These are phyloP conservation scores for Stictonetta naevosa DNA, from an alignment of 2,113 vertebrate genomes.

Conservation along the genomic window DNA sequence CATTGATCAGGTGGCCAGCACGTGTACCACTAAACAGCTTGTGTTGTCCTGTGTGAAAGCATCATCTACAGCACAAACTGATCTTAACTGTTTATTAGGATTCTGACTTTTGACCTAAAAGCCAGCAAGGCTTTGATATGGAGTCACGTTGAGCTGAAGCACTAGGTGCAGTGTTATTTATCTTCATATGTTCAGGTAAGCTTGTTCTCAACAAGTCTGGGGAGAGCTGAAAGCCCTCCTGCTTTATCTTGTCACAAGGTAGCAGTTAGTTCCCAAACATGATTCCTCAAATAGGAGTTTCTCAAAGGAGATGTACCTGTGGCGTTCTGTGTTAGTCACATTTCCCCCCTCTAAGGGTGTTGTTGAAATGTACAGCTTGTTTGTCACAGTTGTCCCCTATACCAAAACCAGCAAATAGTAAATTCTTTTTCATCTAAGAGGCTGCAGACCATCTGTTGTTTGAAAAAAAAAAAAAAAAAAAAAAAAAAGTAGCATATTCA, in stretches of 20 bases:
- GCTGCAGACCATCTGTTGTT: constrained; percentile 7
- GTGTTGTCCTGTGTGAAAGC: not conserved
- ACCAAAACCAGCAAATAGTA: not conserved
- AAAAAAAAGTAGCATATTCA: not conserved
- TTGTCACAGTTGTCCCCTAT: not conserved
- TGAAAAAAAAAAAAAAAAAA: not conserved
- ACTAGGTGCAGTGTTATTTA: not conserved
- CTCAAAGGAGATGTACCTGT: not conserved
- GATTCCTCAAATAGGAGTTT: not conserved
- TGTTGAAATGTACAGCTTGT: not conserved
- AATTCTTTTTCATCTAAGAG: constrained; percentile 20
- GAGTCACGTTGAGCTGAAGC: not conserved
- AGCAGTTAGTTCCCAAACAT: not conserved
- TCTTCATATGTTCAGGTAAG: not conserved
- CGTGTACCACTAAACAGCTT: not conserved
- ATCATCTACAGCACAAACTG: not conserved
- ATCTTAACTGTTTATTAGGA: not conserved
- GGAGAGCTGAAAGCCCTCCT: not conserved
- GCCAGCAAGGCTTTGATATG: not conserved
- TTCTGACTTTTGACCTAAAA: constrained; percentile 5
- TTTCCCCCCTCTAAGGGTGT: not conserved
- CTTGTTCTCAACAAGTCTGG: not conserved
- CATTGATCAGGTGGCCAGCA: not conserved
- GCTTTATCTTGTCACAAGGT: not conserved
- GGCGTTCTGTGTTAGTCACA: not conserved